Conservation (phyloP, 2,797 vertebrate species). For the Microhierax caerulescens region DNA sequence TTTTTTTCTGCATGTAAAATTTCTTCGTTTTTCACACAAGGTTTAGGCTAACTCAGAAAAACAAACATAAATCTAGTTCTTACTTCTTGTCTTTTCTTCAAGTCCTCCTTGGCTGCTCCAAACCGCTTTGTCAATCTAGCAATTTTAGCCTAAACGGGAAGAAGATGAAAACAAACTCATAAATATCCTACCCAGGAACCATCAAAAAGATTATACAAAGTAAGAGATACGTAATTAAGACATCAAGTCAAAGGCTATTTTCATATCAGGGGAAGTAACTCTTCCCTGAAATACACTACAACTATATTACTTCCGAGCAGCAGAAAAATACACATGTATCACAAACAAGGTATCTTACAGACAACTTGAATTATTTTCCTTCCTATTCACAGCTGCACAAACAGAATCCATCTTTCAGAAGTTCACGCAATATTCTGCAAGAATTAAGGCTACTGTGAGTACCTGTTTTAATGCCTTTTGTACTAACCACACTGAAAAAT, state of each 20-base stretch:
- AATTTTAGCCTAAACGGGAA: constrained; percentile 87
- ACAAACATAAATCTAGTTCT: constrained; percentile 17
- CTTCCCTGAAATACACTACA: not conserved
- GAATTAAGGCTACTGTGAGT: not conserved
- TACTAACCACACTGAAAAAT: not conserved
- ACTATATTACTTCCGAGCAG: not conserved
- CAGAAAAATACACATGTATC: not conserved
- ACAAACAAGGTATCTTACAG: not conserved
- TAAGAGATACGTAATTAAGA: not conserved
- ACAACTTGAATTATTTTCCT: not conserved
- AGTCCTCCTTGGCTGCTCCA: constrained; percentile 90
- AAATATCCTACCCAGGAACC: not conserved
- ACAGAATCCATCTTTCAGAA: not conserved
- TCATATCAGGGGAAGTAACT: not conserved
- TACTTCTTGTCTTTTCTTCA: constrained; percentile 88
- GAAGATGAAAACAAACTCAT: not conserved
- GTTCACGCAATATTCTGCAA: not conserved
- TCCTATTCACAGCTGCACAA: not conserved
- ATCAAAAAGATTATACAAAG: not conserved
- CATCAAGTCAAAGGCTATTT: not conserved
- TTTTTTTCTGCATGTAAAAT: not conserved
- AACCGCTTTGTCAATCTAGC: constrained; percentile 91
- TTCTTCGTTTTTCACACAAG: not conserved
- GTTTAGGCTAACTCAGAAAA: not conserved
- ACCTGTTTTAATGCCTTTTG: not conserved